Percentiles rank a stretch among this genome's conserved stretches.
phyloP scores from a whole-genome alignment of 2,888 invertebrate genomes.

The Elegia similella region DNA sequence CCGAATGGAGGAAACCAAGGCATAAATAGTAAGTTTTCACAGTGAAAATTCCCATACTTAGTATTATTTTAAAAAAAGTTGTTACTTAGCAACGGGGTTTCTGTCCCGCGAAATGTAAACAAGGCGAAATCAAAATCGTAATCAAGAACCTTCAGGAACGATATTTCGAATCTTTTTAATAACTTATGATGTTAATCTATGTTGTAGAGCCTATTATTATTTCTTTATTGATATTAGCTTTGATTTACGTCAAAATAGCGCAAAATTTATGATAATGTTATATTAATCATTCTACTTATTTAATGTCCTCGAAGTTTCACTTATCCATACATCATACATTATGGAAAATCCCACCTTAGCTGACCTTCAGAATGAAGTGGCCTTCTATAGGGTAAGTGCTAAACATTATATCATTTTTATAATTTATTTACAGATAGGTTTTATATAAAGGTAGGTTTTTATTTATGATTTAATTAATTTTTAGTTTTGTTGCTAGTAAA shows the following conservation, averaged over 20 bases:
- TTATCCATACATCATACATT: constrained; percentile 14
- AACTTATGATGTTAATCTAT: constrained; percentile 11
- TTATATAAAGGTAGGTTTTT: no score
- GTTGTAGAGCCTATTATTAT: constrained; percentile 13
- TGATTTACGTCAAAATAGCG: constrained; percentile 9
- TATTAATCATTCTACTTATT: background rate
- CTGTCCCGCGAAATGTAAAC: constrained; percentile 70
- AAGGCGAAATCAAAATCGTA: constrained; percentile 34
- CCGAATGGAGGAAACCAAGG: no score
- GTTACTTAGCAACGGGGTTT: constrained; percentile 59
- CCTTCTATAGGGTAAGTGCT: constrained; percentile 72
- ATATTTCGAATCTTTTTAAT: constrained; percentile 14
- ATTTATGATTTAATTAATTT: no score
- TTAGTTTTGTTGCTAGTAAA: no score
- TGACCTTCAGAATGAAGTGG: constrained; percentile 70
- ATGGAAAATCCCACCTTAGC: constrained; percentile 51
- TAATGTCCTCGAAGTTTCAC: background rate
- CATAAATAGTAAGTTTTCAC: no score
- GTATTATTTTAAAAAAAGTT: constrained; percentile 12
- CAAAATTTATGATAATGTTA: constrained; percentile 13
- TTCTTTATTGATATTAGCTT: constrained; percentile 11
- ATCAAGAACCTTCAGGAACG: constrained; percentile 3
- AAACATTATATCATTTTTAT: no score
- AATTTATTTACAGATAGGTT: no score
- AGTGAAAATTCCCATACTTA: background rate